Evolutionary conservation across 2,113 vertebrate species (phyloP), one percentile per base, ranked within the genome.

Genomic region (human): DNA sequence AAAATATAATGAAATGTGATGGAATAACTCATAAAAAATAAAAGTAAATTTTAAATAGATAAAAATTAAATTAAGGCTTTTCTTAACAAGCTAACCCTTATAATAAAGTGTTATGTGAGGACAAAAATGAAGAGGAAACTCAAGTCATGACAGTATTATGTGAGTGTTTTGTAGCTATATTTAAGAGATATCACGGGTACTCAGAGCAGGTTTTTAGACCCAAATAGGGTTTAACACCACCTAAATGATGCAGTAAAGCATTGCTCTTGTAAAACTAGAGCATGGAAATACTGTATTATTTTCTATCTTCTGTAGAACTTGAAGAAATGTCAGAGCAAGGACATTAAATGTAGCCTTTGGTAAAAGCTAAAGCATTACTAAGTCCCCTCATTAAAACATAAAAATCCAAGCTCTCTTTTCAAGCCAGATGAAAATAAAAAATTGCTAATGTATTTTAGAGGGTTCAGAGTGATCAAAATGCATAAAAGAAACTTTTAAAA

Each of bases 311-410:
- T 25, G 6, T 50, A 92, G 76, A 94, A 92, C 23, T 23, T 38
- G 35, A 96, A 88, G 57, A 96, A 90, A 97, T 93, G 16, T 93
- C 83, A 93, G 13, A 86, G 40, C 50, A 90, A 90, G 32, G 75
- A 96, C 48, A 87, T 12, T 87, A 64, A 93, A 93, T 35, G 92
- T 6, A 90, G 61, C 48, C 45, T 84, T 87, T 75, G 4, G 25
- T 76, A 93, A 96, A 97, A 95, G 17, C 50, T 85, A 81, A 98
- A 93, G 30, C 5, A 9, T 87, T 91, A 43, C 40, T 92, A 92
- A 96, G 45, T 90, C 22, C 5, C 11, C 57, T 97, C 43, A 84
- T 88, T 96, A 97, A 95, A 13, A 66, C 18, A 90, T 57, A 40
- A 86, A 32, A 96, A 73, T 22, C 11, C 18, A 95, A 93, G n/a